Percentiles rank a stretch among this genome's conserved stretches.
phyloP scores from a whole-genome alignment of 2,113 vertebrate species.

The Calonectris borealis region DNA sequence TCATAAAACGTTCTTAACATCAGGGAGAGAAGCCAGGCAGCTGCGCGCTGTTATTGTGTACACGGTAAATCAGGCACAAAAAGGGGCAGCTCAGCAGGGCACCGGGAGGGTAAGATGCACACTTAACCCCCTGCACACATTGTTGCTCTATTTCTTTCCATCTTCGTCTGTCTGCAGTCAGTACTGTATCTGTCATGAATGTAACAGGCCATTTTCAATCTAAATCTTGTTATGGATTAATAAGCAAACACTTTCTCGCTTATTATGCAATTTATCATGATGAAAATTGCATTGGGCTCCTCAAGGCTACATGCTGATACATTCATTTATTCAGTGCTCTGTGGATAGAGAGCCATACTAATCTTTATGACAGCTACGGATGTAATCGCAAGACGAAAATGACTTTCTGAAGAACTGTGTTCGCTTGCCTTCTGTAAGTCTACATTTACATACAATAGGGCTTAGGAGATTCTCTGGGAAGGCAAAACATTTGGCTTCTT shows the following conservation, averaged over 20 bases:
- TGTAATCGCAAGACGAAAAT: constrained; percentile 38
- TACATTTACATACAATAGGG: neutral
- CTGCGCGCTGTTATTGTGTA: constrained; percentile 29
- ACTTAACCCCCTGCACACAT: constrained; percentile 35
- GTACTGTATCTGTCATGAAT: constrained; percentile 22
- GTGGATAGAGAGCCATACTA: constrained; percentile 56
- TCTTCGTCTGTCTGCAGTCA: neutral
- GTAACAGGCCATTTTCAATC: constrained; percentile 78
- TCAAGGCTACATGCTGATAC: constrained; percentile 77
- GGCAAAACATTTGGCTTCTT: neutral
- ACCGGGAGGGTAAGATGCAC: neutral
- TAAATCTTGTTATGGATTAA: constrained; percentile 82
- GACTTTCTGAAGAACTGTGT: neutral
- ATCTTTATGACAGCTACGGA: constrained; percentile 72
- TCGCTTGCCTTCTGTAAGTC: neutral
- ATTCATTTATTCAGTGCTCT: constrained; percentile 71
- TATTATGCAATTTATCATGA: constrained; percentile 82
- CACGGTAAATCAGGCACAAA: constrained; percentile 59
- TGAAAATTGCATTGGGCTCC: constrained; percentile 75
- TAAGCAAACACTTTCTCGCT: constrained; percentile 81
- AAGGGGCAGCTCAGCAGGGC: constrained; percentile 55
- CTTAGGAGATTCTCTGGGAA: neutral
- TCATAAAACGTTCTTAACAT: constrained; percentile 30
- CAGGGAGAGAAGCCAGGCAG: constrained; percentile 48
- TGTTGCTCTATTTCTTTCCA: neutral